Conservation (phyloP, 2,888 invertebrate genomes). For the Hanleya hanleyi region DNA sequence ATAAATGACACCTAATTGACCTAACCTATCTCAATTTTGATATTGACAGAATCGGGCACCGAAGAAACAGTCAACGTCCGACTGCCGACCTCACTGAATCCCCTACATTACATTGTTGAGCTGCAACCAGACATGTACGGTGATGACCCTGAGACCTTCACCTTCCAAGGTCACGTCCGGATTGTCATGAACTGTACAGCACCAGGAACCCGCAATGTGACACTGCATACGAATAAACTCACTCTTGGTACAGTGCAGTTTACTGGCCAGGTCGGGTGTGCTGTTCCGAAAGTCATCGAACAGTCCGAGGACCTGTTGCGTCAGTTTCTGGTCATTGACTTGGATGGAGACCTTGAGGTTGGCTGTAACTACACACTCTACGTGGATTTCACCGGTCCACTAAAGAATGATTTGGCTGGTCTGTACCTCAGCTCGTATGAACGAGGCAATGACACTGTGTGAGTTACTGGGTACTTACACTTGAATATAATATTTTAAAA, state of each 20-base stretch:
- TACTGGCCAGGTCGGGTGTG: neutral
- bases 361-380: slow-evolving; percentile 81
- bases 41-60: too few species aligned
- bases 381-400: slow-evolving; percentile 82
- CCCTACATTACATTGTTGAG: slow-evolving; percentile 54
- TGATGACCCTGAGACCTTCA: slow-evolving; percentile 48
- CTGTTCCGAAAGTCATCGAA: slow-evolving; percentile 27
- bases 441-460: slow-evolving; percentile 48
- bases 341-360: slow-evolving; percentile 77
- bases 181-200: slow-evolving; percentile 43
- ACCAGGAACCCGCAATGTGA: slow-evolving; percentile 43
- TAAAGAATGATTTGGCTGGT: slow-evolving; percentile 75
- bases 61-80: slow-evolving; percentile 46
- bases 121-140: slow-evolving; percentile 59
- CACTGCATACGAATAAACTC: slow-evolving; percentile 53
- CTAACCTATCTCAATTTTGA: too few species aligned
- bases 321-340: slow-evolving; percentile 76
- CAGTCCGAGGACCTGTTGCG: slow-evolving; percentile 49
- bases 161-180: slow-evolving; percentile 51
- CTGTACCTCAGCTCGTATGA: slow-evolving; percentile 55
- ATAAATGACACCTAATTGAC: too few species aligned
- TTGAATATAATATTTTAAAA: too few species aligned
- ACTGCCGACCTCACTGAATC: slow-evolving; percentile 51
- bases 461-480: too few species aligned
- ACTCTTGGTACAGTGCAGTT: slow-evolving; percentile 37